phyloP scores from a whole-genome alignment of 2,888 invertebrate species.

The Microplitis manilae region DNA sequence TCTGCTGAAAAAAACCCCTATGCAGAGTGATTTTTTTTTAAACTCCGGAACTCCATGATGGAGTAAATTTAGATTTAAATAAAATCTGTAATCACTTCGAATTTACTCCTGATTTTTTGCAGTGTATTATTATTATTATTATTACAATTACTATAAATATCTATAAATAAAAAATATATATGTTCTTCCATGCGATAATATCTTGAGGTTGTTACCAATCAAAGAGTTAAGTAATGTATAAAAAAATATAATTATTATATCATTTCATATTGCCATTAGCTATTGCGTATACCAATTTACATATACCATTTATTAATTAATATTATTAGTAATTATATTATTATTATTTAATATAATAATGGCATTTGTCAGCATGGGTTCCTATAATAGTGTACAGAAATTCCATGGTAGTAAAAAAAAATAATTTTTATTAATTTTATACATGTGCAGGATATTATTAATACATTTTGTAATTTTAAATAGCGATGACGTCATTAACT shows the following conservation, averaged over 20 bases:
- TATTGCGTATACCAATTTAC: conserved; percentile 45
- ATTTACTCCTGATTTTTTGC: too few species aligned
- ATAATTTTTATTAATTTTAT: not conserved
- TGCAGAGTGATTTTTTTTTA: too few species aligned
- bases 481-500: not conserved
- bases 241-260: conserved; percentile 32
- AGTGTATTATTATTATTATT: too few species aligned
- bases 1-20: too few species aligned
- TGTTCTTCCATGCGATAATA: conserved; percentile 38
- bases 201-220: conserved; percentile 43
- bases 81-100: too few species aligned
- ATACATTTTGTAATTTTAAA: not conserved
- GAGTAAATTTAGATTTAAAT: too few species aligned
- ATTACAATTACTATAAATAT: not conserved
- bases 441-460: not conserved
- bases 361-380: conserved; percentile 11
- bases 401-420: conserved; percentile 1
- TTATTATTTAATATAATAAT: conserved; percentile 17
- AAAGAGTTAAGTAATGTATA: conserved; percentile 42
- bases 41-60: too few species aligned
- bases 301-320: conserved; percentile 36
- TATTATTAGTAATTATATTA: conserved; percentile 19
- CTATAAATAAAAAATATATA: conserved; percentile 41
- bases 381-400: conserved; percentile 10
- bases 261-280: conserved; percentile 48